These are phyloP conservation scores for Nasonia oneida DNA, from an alignment of 2,888 invertebrate genomes.

Conservation along the genomic window DNA sequence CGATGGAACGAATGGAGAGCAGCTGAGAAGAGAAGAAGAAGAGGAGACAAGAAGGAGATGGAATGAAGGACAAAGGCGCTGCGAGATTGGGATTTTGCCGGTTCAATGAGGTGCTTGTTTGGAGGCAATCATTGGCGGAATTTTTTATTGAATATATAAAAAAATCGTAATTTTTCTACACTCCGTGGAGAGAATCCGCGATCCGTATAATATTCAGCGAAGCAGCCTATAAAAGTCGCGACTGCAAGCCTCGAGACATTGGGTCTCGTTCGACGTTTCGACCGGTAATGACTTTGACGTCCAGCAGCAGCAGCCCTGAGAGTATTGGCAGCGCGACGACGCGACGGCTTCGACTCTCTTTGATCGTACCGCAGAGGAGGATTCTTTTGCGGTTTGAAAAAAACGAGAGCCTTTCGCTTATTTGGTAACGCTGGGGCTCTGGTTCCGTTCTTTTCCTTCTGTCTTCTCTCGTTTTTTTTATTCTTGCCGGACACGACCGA, in stretches of 20 bases:
- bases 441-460: slow-evolving; percentile 1
- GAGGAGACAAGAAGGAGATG: neutral
- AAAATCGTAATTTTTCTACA: too few relatives aligned
- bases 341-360: slow-evolving; percentile 24
- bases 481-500: slow-evolving; percentile 16
- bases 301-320: neutral
- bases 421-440: slow-evolving; percentile 48
- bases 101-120: too few relatives aligned
- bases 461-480: slow-evolving; percentile 40
- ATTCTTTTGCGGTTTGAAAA: slow-evolving; percentile 27
- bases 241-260: neutral
- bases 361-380: slow-evolving; percentile 53
- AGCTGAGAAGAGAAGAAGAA: too few relatives aligned
- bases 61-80: neutral
- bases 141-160: too few relatives aligned
- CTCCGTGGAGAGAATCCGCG: too few relatives aligned
- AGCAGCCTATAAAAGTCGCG: neutral
- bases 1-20: too few relatives aligned
- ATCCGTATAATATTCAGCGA: too few relatives aligned
- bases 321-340: slow-evolving; percentile 13
- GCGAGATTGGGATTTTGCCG: neutral
- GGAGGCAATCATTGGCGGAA: neutral
- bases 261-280: slow-evolving; percentile 33
- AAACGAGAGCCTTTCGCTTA: slow-evolving; percentile 39
- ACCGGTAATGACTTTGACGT: slow-evolving; percentile 53